phyloP scores from a whole-genome alignment of 2,888 invertebrate genomes.

The Aelia acuminata region DNA sequence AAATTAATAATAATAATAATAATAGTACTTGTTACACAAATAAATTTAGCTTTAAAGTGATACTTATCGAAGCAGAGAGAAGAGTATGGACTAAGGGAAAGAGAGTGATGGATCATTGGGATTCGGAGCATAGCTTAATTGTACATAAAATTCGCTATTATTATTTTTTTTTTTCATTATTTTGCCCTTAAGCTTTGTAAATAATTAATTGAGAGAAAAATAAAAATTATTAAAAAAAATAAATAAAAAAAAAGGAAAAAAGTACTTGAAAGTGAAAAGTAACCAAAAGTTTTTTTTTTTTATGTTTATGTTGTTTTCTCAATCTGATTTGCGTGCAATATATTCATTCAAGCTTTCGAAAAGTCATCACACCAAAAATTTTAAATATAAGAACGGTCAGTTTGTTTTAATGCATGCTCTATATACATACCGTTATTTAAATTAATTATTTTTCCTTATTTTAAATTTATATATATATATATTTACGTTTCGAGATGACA shows the following conservation, averaged over 20 bases:
- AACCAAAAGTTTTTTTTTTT: neutral
- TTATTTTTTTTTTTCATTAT: constrained; percentile 56
- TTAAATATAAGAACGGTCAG: constrained; percentile 22
- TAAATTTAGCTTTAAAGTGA: constrained; percentile 40
- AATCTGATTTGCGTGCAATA: constrained; percentile 51
- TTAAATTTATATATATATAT: neutral
- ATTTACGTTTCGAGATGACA: constrained; percentile 40
- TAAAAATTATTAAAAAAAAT: constrained; percentile 29
- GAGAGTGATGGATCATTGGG: neutral
- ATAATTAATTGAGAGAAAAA: constrained; percentile 35
- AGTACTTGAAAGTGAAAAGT: constrained; percentile 2
- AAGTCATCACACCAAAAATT: constrained; percentile 1
- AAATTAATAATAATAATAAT: constrained; percentile 12
- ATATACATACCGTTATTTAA: neutral
- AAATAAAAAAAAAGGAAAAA: no score
- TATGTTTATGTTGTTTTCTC: no score
- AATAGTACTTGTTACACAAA: constrained; percentile 27
- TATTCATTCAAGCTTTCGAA: constrained; percentile 25
- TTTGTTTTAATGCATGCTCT: constrained; percentile 58
- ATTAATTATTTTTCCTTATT: neutral
- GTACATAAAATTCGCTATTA: constrained; percentile 58
- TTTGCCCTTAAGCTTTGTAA: constrained; percentile 58
- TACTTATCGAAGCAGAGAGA: constrained; percentile 33
- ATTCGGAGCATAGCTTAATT: constrained; percentile 53
- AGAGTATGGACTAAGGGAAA: neutral